Percentiles rank a stretch among this genome's conserved stretches.
Evolutionary conservation across 2,797 vertebrate species (phyloP).

Genomic region (Decapterus maruadsi): DNA sequence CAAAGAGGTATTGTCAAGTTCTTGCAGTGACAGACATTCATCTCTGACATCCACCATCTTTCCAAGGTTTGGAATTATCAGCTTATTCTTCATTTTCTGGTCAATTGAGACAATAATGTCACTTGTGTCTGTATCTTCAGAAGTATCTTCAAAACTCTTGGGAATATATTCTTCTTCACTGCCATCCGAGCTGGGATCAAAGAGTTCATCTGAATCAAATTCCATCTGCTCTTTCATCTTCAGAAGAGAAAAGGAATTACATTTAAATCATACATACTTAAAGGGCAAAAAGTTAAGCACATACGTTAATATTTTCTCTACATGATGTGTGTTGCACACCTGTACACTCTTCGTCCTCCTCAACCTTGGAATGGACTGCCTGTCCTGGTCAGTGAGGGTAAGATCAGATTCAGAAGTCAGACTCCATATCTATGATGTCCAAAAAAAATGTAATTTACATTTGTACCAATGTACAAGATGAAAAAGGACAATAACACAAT

Average conservation of each 20-base stretch:
- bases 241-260: background rate
- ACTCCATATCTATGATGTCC: background rate
- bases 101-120: background rate
- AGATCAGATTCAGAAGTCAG: background rate
- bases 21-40: background rate
- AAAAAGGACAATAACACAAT: too few species aligned
- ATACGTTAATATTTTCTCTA: background rate
- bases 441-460: too few species aligned
- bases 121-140: constrained; percentile 5
- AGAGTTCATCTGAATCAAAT: constrained; percentile 28
- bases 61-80: background rate
- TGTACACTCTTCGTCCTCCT: constrained; percentile 2
- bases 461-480: too few species aligned
- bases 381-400: background rate
- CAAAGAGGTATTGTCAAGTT: background rate
- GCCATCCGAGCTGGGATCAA: background rate
- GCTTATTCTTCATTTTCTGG: background rate
- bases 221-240: background rate
- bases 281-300: background rate
- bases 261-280: background rate
- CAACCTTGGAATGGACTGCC: background rate
- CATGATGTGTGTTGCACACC: background rate
- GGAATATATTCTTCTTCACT: constrained; percentile 38
- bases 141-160: background rate
- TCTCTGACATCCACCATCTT: background rate